These are phyloP conservation scores for Clusia tigrina DNA, from an alignment of 2,888 invertebrate species.

Conservation along the genomic window DNA sequence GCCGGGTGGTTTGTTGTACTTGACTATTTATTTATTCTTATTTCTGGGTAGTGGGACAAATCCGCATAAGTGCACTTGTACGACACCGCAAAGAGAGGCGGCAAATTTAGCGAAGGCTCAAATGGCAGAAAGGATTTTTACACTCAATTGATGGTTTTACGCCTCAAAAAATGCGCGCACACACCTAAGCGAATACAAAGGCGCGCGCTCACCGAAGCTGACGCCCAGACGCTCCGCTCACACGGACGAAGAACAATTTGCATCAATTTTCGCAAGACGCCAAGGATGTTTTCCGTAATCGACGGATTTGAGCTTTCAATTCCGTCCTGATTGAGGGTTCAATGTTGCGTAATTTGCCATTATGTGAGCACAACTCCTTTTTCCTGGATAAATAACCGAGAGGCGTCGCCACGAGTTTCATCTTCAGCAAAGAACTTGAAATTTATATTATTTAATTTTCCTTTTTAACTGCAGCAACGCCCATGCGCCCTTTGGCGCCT, in stretches of 20 bases:
- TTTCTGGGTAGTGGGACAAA: conserved; percentile 13
- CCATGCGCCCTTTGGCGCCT: no score
- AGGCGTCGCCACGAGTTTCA: conserved; percentile 32
- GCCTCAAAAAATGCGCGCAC: conserved; percentile 49
- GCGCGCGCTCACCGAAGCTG: neutral
- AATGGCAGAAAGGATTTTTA: conserved; percentile 42
- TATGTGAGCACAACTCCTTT: conserved; percentile 44
- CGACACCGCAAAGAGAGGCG: conserved; percentile 18
- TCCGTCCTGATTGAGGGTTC: conserved; percentile 34
- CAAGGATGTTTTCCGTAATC: neutral
- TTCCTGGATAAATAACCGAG: conserved; percentile 49
- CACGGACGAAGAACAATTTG: no score
- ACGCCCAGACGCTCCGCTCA: neutral
- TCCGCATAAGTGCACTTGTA: conserved; percentile 32
- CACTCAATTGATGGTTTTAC: conserved; percentile 60
- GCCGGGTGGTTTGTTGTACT: conserved; percentile 14
- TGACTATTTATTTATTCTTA: no score
- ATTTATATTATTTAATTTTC: neutral
- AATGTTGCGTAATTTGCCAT: conserved; percentile 7
- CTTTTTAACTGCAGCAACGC: no score
- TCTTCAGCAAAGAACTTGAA: neutral
- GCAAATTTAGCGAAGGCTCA: conserved; percentile 14
- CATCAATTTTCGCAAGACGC: neutral
- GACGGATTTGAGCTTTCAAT: conserved; percentile 46
- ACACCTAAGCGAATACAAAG: neutral